These are phyloP conservation scores for Xylota sylvarum DNA, from an alignment of 2,888 invertebrate genomes.

Conservation along the genomic window DNA sequence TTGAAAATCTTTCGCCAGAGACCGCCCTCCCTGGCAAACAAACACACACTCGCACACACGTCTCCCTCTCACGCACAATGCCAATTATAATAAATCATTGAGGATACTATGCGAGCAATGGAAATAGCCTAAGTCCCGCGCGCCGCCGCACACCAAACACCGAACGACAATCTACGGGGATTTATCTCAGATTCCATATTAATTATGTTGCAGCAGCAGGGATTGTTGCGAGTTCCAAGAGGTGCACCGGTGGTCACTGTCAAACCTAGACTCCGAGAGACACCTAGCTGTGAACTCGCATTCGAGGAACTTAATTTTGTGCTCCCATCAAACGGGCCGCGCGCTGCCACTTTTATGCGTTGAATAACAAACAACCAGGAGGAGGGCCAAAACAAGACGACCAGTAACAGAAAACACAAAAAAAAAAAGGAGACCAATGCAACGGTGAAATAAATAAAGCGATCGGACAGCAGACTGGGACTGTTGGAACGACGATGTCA, in stretches of 20 bases:
- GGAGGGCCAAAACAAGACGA: constrained; percentile 35
- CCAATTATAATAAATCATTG: constrained; percentile 67
- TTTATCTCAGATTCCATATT: constrained; percentile 63
- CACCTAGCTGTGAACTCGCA: constrained; percentile 73
- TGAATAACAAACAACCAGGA: constrained; percentile 64
- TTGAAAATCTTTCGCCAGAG: constrained; percentile 33
- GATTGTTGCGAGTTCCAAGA: constrained; percentile 33
- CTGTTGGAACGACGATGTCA: constrained; percentile 55
- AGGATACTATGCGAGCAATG: constrained; percentile 48
- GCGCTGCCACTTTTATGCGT: constrained; percentile 10
- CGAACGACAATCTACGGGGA: constrained; percentile 32
- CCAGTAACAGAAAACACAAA: too few relatives aligned
- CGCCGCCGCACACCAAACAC: constrained; percentile 10
- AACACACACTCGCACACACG: not conserved
- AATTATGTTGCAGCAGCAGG: constrained; percentile 61
- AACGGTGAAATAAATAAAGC: constrained; percentile 74
- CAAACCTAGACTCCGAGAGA: constrained; percentile 61
- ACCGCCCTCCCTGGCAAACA: constrained; percentile 25
- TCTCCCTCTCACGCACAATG: constrained; percentile 45
- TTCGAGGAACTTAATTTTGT: constrained; percentile 74
- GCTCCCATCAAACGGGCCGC: constrained; percentile 69
- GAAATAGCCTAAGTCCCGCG: constrained; percentile 28
- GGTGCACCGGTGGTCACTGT: constrained; percentile 66
- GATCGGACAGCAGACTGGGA: constrained; percentile 47
- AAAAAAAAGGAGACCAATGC: constrained; percentile 40